phyloP scores from a whole-genome alignment of 2,888 invertebrate species.

The Microctonus aethiopoides region DNA sequence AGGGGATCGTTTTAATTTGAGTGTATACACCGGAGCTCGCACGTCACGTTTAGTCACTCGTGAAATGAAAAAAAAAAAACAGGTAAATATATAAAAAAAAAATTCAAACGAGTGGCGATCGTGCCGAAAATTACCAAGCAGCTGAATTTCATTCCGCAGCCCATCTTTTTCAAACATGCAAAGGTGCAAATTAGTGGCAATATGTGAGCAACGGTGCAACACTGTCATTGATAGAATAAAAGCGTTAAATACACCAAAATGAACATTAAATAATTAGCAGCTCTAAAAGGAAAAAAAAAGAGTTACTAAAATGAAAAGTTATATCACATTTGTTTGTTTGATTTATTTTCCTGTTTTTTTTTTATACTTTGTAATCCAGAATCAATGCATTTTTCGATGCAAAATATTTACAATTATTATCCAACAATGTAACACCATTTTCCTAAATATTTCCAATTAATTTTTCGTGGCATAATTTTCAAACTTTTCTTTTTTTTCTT shows the following conservation, averaged over 20 bases:
- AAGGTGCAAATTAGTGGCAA: slow-evolving; percentile 28
- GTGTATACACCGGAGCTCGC: neutral
- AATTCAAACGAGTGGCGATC: slow-evolving; percentile 19
- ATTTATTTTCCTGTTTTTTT: neutral
- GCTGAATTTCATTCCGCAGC: slow-evolving; percentile 25
- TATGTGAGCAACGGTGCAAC: neutral
- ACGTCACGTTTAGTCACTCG: slow-evolving; percentile 25
- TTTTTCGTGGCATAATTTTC: neutral
- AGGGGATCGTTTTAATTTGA: slow-evolving; percentile 33
- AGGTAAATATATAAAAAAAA: neutral
- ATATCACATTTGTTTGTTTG: neutral
- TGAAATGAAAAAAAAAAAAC: neutral
- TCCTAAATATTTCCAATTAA: neutral
- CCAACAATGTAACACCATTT: neutral
- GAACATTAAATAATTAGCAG: neutral
- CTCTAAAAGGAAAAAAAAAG: neutral
- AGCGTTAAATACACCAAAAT: neutral
- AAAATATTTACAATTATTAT: neutral
- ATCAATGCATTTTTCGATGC: neutral
- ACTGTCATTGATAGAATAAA: neutral
- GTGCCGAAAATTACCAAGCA: slow-evolving; percentile 28
- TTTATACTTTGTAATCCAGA: neutral
- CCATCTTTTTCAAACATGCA: slow-evolving; percentile 22
- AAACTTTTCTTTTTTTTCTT: neutral
- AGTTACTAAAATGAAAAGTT: neutral